Conservation (phyloP, 2,888 invertebrate genomes). For the Scaptomyza parva region DNA sequence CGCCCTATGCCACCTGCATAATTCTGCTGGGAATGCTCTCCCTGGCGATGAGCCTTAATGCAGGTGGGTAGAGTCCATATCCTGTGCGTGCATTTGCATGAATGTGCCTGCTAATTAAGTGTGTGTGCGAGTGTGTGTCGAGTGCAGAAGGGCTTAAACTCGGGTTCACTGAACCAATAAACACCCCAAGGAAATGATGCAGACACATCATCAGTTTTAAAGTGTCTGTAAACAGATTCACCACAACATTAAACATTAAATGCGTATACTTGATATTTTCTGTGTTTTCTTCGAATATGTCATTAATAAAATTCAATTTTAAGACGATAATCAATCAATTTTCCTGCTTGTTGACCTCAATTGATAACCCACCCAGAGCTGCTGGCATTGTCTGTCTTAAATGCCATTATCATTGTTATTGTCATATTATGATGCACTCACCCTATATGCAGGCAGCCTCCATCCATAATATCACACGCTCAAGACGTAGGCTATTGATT, state of each 20-base stretch:
- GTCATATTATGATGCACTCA: conserved; percentile 23
- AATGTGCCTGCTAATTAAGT: conserved; percentile 64
- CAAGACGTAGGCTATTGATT: conserved; percentile 3
- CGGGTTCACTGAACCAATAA: conserved; percentile 67
- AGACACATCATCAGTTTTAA: too few relatives aligned
- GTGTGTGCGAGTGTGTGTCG: conserved; percentile 34
- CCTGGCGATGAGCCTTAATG: conserved; percentile 63
- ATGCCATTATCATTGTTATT: conserved; percentile 33
- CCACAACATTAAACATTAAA: too few relatives aligned
- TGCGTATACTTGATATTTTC: background rate
- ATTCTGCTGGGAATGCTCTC: conserved; percentile 58
- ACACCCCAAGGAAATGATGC: background rate
- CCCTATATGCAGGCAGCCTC: conserved; percentile 33
- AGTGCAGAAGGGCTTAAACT: conserved; percentile 26
- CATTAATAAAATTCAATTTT: conserved; percentile 9
- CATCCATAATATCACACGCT: conserved; percentile 31
- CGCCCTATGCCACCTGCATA: conserved; percentile 57
- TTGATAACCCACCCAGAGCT: conserved; percentile 37
- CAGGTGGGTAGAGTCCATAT: conserved; percentile 72
- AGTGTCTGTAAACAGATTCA: too few relatives aligned
- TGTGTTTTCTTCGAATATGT: background rate
- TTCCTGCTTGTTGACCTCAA: conserved; percentile 32
- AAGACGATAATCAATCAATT: conserved; percentile 41
- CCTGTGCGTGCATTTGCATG: conserved; percentile 47
- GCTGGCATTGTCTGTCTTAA: conserved; percentile 25